These are phyloP conservation scores for Hermaeophaga mercurialis DNA, from an alignment of 2,888 invertebrate species.

Conservation along the genomic window DNA sequence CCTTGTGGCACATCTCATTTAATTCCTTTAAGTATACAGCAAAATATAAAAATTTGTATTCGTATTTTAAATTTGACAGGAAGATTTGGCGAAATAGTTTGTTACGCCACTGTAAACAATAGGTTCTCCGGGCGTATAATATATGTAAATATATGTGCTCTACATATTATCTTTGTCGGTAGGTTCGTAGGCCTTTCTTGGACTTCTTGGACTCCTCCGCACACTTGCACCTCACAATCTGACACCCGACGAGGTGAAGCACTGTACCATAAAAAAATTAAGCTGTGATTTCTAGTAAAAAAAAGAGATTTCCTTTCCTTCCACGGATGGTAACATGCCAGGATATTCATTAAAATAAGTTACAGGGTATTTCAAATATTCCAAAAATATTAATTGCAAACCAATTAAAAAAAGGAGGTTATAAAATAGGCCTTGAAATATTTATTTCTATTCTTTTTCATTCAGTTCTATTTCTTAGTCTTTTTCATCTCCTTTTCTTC, in stretches of 20 bases:
- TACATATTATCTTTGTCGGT: constrained; percentile 58
- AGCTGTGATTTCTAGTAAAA: constrained; percentile 23
- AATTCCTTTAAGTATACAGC: too few relatives aligned
- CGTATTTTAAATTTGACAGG: too few relatives aligned
- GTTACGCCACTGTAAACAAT: constrained; percentile 30
- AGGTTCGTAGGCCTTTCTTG: constrained; percentile 47
- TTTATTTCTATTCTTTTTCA: too few relatives aligned
- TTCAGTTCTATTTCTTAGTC: too few relatives aligned
- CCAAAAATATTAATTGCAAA: too few relatives aligned
- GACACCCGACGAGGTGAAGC: constrained; percentile 35
- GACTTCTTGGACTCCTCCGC: constrained; percentile 40
- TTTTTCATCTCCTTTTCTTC: too few relatives aligned
- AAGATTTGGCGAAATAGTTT: too few relatives aligned
- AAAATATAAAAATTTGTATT: too few relatives aligned
- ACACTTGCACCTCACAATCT: constrained; percentile 37
- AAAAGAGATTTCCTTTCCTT: background rate
- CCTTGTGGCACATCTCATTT: too few relatives aligned
- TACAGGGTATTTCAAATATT: constrained; percentile 3
- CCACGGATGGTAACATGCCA: background rate
- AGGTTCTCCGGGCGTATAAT: constrained; percentile 47
- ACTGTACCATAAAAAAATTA: constrained; percentile 36
- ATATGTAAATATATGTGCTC: constrained; percentile 57
- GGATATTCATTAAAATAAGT: background rate
- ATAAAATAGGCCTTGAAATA: too few relatives aligned
- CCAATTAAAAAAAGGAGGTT: too few relatives aligned